These are phyloP conservation scores for Procambarus virginalis DNA, from an alignment of 1,140 invertebrate species.

Conservation along the genomic window DNA sequence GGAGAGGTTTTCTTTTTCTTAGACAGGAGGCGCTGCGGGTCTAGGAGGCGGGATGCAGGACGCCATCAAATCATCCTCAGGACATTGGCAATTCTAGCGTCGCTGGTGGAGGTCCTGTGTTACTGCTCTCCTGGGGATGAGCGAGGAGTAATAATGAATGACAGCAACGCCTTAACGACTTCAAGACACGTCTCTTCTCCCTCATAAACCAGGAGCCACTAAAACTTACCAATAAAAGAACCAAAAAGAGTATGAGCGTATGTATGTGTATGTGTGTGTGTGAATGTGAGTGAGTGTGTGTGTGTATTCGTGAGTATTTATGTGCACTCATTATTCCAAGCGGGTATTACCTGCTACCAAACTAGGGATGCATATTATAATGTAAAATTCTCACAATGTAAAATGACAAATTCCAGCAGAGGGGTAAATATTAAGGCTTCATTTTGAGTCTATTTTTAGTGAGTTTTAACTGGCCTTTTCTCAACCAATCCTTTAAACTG, in stretches of 20 bases:
- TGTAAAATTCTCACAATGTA: no score
- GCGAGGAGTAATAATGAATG: slow-evolving; percentile 33
- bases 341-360: no score
- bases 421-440: no score
- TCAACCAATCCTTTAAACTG: no score
- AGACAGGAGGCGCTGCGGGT: not conserved
- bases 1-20: no score
- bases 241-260: not conserved
- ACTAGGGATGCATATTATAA: no score
- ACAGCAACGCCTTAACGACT: slow-evolving; percentile 28
- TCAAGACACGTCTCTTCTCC: slow-evolving; percentile 25
- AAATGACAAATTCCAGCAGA: no score
- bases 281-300: not conserved
- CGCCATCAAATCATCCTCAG: not conserved
- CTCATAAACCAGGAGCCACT: slow-evolving; percentile 26
- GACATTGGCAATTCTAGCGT: slow-evolving; percentile 2
- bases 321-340: no score
- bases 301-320: no score
- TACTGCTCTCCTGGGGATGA: not conserved
- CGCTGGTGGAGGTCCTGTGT: not conserved
- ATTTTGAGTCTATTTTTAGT: no score
- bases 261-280: not conserved
- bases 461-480: no score
- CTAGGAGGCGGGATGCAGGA: not conserved
- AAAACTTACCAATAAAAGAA: slow-evolving; percentile 42